phyloP scores from a whole-genome alignment of 2,113 vertebrate genomes.

The Hemibagrus wyckioides region DNA sequence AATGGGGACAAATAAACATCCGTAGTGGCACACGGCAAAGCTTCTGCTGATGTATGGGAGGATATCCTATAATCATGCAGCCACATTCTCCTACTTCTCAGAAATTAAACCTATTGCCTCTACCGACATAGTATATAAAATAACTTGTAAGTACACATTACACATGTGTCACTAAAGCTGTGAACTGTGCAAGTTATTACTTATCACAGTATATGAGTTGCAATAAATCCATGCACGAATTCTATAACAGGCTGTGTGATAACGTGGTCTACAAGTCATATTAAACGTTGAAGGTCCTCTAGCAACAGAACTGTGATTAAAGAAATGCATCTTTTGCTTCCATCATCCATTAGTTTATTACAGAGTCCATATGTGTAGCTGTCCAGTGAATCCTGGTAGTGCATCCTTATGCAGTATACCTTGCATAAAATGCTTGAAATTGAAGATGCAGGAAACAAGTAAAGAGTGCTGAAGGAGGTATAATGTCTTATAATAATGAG shows the following conservation, averaged over 20 bases:
- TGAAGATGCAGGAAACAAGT: background rate
- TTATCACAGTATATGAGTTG: background rate
- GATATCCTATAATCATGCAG: conserved; percentile 22
- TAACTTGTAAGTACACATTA: background rate
- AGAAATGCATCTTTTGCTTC: background rate
- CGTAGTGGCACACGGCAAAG: conserved; percentile 47
- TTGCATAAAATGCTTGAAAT: background rate
- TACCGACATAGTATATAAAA: conserved; percentile 1
- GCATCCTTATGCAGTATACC: too few species aligned
- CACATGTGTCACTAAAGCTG: background rate
- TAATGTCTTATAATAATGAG: background rate
- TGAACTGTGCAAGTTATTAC: background rate
- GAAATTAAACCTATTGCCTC: conserved; percentile 42
- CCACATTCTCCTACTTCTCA: conserved; percentile 28
- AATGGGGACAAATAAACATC: conserved; percentile 50
- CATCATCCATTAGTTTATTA: background rate
- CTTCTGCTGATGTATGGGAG: conserved; percentile 36
- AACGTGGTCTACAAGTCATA: background rate
- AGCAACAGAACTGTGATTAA: background rate
- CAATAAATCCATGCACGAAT: background rate
- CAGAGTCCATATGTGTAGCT: background rate
- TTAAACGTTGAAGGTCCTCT: background rate
- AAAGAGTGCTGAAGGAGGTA: background rate
- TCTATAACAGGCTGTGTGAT: background rate
- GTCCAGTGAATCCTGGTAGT: background rate